phyloP scores from a whole-genome alignment of 2,888 invertebrate genomes.

The Unio delphinus region DNA sequence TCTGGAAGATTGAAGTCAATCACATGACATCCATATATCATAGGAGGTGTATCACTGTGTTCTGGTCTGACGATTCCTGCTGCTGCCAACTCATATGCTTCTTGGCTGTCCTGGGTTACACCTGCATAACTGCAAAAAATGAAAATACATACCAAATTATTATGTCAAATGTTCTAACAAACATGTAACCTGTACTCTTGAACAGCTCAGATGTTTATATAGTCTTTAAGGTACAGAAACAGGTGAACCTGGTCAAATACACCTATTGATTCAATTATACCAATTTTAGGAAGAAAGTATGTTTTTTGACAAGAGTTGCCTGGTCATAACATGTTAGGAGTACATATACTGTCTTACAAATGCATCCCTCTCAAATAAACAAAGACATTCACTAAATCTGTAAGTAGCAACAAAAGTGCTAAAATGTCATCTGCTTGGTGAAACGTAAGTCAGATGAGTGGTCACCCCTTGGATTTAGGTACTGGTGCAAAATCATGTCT shows the following conservation, averaged over 20 bases:
- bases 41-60: conserved; percentile 77
- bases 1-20: conserved; percentile 85
- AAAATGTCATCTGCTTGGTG: too few species aligned
- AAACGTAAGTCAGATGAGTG: too few species aligned
- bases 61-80: conserved; percentile 86
- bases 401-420: too few species aligned
- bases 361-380: too few species aligned
- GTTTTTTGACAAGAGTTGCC: background rate
- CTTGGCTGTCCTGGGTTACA: conserved; percentile 87
- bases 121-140: conserved; percentile 74
- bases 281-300: background rate
- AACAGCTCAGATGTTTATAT: background rate
- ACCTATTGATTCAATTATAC: background rate
- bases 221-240: background rate
- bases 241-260: background rate
- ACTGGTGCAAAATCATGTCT: too few species aligned
- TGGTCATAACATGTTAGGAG: too few species aligned
- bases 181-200: background rate
- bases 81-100: conserved; percentile 89
- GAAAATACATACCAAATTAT: background rate
- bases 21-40: conserved; percentile 90
- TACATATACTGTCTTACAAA: too few species aligned
- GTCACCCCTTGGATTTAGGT: too few species aligned
- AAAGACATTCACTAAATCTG: too few species aligned
- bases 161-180: too few species aligned